phyloP scores from a whole-genome alignment of 2,797 vertebrate genomes.

The Eleutherodactylus coqui region DNA sequence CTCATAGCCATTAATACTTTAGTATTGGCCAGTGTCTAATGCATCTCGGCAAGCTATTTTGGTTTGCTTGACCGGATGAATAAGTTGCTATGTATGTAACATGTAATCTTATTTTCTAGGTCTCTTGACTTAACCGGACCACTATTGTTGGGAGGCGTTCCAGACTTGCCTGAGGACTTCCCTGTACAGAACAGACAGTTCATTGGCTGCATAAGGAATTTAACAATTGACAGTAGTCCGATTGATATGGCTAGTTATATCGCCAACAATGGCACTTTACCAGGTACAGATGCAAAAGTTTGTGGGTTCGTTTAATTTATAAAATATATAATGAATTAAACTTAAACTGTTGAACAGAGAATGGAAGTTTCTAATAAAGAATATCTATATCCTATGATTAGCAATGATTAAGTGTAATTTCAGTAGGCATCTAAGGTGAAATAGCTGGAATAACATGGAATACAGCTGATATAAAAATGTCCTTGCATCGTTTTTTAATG shows the following conservation, averaged over 20 bases:
- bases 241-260: slow-evolving; percentile 95
- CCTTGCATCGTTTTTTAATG: not conserved
- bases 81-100: not conserved
- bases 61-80: not conserved
- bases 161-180: slow-evolving; percentile 95
- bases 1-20: not conserved
- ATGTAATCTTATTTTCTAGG: slow-evolving; percentile 71
- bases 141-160: slow-evolving; percentile 92
- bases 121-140: slow-evolving; percentile 97
- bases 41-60: not conserved
- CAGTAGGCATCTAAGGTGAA: not conserved
- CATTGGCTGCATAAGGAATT: slow-evolving; percentile 94
- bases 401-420: no score
- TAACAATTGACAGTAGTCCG: slow-evolving; percentile 87
- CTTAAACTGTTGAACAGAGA: not conserved
- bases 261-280: slow-evolving; percentile 93
- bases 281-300: slow-evolving; percentile 76
- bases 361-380: no score
- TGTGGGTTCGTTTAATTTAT: not conserved
- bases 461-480: not conserved
- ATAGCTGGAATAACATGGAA: not conserved
- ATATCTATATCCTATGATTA: no score
- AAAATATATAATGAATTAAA: not conserved
- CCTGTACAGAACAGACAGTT: slow-evolving; percentile 94
- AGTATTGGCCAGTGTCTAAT: not conserved